These are phyloP conservation scores for Lepidothrix coronata DNA, from an alignment of 2,113 vertebrate genomes.

Conservation along the genomic window DNA sequence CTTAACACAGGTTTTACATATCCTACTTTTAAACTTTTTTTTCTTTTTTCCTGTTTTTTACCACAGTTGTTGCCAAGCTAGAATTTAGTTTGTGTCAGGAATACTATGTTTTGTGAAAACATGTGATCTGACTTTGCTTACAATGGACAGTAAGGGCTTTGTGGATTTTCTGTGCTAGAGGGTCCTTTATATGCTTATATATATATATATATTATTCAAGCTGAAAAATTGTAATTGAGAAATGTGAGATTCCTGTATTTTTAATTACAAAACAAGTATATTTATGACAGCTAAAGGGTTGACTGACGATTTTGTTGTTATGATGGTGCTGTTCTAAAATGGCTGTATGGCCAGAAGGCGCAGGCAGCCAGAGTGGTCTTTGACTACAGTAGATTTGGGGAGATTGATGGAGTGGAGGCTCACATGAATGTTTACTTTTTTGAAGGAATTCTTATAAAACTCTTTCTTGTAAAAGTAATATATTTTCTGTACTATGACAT, in stretches of 20 bases:
- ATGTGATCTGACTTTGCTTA: conserved; percentile 36
- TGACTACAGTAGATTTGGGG: not conserved
- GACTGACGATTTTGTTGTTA: not conserved
- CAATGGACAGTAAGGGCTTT: conserved; percentile 43
- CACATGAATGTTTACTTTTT: conserved; percentile 66
- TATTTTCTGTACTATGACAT: conserved; percentile 75
- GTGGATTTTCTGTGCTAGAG: conserved; percentile 46
- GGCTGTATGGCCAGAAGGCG: conserved; percentile 22
- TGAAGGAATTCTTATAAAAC: conserved; percentile 70
- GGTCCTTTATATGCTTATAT: conserved; percentile 45
- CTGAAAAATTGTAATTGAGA: not conserved
- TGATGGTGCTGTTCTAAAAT: not conserved
- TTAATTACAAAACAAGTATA: conserved; percentile 29
- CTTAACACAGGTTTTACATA: not conserved
- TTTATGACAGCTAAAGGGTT: conserved; percentile 39
- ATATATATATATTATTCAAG: not conserved
- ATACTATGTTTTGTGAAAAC: not conserved
- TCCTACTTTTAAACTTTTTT: not conserved
- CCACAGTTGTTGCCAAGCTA: not conserved
- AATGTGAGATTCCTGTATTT: conserved; percentile 44
- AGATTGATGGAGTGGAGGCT: not conserved
- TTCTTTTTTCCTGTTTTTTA: not conserved
- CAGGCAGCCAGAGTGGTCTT: conserved; percentile 48
- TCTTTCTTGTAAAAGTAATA: conserved; percentile 73
- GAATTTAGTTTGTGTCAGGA: not conserved